A percentile compares a stretch with the other conserved stretches of the same genome.
Evolutionary conservation across 2,888 invertebrate genomes (phyloP).

Genomic region (Pheosia gnoma): DNA sequence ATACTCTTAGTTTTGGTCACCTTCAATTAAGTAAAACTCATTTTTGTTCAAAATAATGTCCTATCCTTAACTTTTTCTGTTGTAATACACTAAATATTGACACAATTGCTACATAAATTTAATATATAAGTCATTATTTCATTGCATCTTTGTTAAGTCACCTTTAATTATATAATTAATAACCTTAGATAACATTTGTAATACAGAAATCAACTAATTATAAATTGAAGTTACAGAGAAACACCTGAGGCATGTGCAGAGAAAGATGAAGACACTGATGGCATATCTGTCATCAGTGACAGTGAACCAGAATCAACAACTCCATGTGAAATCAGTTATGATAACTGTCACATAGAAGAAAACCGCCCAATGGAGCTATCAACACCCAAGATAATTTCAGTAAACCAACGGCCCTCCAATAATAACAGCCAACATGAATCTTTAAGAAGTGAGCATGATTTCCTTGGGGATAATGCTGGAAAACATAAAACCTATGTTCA

Average conservation of each 20-base stretch:
- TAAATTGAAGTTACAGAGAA: conserved; percentile 41
- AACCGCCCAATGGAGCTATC: conserved; percentile 46
- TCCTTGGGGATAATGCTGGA: conserved; percentile 57
- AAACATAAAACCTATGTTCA: conserved; percentile 80
- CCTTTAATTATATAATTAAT: too few relatives aligned
- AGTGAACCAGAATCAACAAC: conserved; percentile 69
- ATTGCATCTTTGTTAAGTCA: too few relatives aligned
- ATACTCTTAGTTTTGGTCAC: background rate
- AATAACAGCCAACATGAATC: conserved; percentile 50
- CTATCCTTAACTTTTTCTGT: conserved; percentile 1
- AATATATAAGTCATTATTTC: background rate
- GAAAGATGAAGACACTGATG: conserved; percentile 80
- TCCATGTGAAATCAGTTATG: conserved; percentile 54
- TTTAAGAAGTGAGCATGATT: conserved; percentile 58
- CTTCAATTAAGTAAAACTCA: background rate
- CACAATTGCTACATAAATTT: background rate
- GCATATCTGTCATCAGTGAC: conserved; percentile 80
- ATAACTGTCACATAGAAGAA: conserved; percentile 47
- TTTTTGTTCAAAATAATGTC: background rate
- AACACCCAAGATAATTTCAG: conserved; percentile 46
- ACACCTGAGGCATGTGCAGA: conserved; percentile 50
- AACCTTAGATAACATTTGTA: too few relatives aligned
- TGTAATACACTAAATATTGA: background rate
- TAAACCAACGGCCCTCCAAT: conserved; percentile 43
- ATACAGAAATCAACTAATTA: background rate